Conservation (phyloP, 2,113 vertebrate genomes). For the Eurypyga helias region DNA sequence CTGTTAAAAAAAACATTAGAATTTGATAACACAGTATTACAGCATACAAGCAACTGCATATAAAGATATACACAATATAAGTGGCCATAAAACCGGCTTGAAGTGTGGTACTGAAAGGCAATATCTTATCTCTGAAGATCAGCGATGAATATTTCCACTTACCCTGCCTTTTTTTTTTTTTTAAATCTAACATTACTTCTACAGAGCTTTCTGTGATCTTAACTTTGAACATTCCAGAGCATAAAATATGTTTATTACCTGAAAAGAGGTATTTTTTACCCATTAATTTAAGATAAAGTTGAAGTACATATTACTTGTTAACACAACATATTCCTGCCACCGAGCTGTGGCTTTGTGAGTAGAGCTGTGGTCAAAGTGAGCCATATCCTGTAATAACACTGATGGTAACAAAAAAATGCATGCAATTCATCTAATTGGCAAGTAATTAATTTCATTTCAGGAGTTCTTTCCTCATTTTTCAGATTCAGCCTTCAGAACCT, state of each 20-base stretch:
- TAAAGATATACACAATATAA: not conserved
- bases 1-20: not conserved
- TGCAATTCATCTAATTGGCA: not conserved
- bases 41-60: not conserved
- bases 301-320: not conserved
- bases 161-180: not conserved
- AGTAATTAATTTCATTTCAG: not conserved
- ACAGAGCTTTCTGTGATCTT: not conserved
- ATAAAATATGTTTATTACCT: not conserved
- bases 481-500: not conserved
- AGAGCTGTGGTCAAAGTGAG: not conserved
- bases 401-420: not conserved
- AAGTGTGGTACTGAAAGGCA: not conserved
- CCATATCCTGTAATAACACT: not conserved
- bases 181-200: not conserved
- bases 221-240: not conserved
- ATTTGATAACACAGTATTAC: not conserved
- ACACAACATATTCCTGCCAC: not conserved
- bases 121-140: not conserved
- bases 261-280: not conserved
- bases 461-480: not conserved
- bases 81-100: not conserved
- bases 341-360: not conserved
- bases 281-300: not conserved
- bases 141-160: not conserved